Conservation (phyloP, 1,140 invertebrate species). For the Antheraea pernyi region DNA sequence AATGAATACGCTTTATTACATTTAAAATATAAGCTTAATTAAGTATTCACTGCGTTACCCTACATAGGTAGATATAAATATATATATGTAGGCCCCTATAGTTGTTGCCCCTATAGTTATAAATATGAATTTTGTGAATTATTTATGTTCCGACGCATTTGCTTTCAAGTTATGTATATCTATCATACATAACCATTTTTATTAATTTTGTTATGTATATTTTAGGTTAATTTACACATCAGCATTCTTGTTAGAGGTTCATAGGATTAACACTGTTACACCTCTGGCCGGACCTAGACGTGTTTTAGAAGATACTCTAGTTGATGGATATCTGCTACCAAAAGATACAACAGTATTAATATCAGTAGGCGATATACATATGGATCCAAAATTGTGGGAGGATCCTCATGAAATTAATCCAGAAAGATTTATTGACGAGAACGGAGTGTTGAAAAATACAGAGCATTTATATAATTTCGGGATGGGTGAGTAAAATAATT, state of each 20-base stretch:
- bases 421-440: slow-evolving; percentile 80
- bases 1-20: too few relatives aligned
- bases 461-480: slow-evolving; percentile 85
- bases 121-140: too few relatives aligned
- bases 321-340: slow-evolving; percentile 84
- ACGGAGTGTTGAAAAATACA: slow-evolving; percentile 72
- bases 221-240: slow-evolving; percentile 82
- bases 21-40: too few relatives aligned
- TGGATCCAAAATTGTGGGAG: slow-evolving; percentile 81
- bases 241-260: slow-evolving; percentile 84
- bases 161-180: too few relatives aligned
- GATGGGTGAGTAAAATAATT: slow-evolving; percentile 75
- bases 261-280: slow-evolving; percentile 81
- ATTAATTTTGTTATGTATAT: slow-evolving; percentile 25
- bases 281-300: slow-evolving; percentile 86
- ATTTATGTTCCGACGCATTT: background rate
- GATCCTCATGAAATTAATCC: slow-evolving; percentile 86
- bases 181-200: background rate
- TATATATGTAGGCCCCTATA: too few relatives aligned
- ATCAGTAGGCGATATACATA: slow-evolving; percentile 83
- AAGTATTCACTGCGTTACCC: too few relatives aligned
- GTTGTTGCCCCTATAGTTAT: too few relatives aligned
- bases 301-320: slow-evolving; percentile 78
- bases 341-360: slow-evolving; percentile 84
- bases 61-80: too few relatives aligned